Conservation (phyloP, 2,888 invertebrate genomes). For the Tetramorium bicarinatum region DNA sequence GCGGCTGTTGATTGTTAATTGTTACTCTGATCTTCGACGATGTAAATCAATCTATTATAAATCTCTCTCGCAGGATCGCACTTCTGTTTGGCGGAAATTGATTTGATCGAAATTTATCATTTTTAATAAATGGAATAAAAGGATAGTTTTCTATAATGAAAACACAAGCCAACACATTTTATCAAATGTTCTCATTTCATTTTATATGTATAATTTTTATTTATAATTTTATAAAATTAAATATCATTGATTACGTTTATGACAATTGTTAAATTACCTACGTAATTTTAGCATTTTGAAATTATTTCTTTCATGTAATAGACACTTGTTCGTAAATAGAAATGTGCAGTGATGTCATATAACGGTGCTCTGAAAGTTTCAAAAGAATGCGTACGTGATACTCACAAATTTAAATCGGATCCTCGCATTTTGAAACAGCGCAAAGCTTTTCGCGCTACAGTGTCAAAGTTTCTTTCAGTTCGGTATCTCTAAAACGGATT, state of each 20-base stretch:
- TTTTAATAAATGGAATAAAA: not conserved
- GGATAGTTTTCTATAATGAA: not conserved
- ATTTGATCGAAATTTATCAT: not conserved
- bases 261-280: not conserved
- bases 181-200: not conserved
- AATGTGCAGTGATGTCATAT: not conserved
- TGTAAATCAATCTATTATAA: not conserved
- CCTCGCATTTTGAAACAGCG: conserved; percentile 56
- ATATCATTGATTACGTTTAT: not conserved
- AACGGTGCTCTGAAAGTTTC: conserved; percentile 1
- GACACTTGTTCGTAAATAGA: not conserved
- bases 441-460: conserved; percentile 68
- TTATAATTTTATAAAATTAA: not conserved
- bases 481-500: conserved; percentile 72
- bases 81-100: not conserved
- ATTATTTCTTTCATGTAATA: not conserved
- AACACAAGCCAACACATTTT: not conserved
- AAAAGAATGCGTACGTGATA: not conserved
- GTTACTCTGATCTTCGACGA: conserved; percentile 67
- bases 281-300: not conserved
- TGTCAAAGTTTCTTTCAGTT: conserved; percentile 69
- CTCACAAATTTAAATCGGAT: not conserved
- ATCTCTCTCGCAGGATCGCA: not conserved
- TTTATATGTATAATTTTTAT: not conserved
- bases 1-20: conserved; percentile 44